Evolutionary conservation across 2,113 vertebrate genomes (phyloP), one percentile per base, ranked within the genome.

Genomic region (Cryptoleucopteryx plumbea): DNA sequence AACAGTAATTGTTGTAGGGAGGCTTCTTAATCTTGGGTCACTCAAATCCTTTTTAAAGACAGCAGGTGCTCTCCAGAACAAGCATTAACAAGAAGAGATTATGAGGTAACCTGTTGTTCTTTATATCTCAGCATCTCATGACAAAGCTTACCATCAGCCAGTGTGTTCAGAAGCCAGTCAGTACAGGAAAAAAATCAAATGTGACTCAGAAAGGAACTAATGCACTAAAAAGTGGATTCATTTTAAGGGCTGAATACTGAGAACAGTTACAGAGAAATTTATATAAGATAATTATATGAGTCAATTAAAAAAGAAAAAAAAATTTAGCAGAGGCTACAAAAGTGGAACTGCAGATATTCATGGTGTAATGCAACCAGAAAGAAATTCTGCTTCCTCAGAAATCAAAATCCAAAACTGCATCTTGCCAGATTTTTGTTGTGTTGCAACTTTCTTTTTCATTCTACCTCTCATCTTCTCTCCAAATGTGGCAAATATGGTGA

Each of bases 21-120:
- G 90, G 95, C 78, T 81, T 94, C 77, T 96, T 96, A 97, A 97
- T 93, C 94, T 89, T 95, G 66, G 93, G 92, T 97, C 91, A 96
- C 78, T 96, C 93, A 96, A 96, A 94, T 97, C 90, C 87, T 94
- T 96, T 98, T 90, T 98, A 92, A 97, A 96, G 90, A 93, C 71
- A 97, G 88, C 93, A 96, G 90, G 94, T 95, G 84, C 85, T 97
- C 91, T 97, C 96, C 86, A 94, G 92, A 94, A 85, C 53, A 85
- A 77, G 86, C 84, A 96, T 94, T 96, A 94, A 88, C 81, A 90
- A 86, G 93, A 67, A 77, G 80, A 94, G 70, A 97, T 95, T 93
- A 93, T 87, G 83, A 97, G 90, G 89, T 66, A 88, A 96, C 93
- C 71, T 97, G 94, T 96, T 97, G 83, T 96, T 96, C 91, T 86